Percentiles rank a stretch among this genome's conserved stretches.
phyloP scores from a whole-genome alignment of 2,888 invertebrate genomes.

The Acanthococcus lagerstroemiae region DNA sequence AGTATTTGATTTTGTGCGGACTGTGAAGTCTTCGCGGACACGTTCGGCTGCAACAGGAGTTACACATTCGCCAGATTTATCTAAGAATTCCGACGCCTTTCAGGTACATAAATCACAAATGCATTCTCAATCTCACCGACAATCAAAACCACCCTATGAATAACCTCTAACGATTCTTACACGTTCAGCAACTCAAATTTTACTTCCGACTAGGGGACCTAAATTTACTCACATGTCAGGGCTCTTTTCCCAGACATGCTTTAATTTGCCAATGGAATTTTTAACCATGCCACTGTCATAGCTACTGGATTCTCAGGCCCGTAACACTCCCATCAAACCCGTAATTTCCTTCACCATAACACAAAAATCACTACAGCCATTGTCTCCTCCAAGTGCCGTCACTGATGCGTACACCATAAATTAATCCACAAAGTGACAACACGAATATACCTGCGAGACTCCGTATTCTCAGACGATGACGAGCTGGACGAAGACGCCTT shows the following conservation, averaged over 20 bases:
- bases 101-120: no score
- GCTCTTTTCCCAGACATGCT: no score
- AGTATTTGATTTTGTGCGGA: slow-evolving; percentile 5
- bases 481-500: slow-evolving; percentile 3
- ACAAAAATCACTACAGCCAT: background rate
- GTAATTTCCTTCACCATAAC: no score
- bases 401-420: background rate
- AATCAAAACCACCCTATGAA: background rate
- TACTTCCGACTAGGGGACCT: no score
- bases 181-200: no score
- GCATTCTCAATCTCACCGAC: background rate
- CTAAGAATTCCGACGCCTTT: no score
- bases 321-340: no score
- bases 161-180: background rate
- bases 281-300: no score
- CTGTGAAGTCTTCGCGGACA: background rate
- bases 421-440: background rate
- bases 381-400: background rate
- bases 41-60: background rate
- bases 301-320: no score
- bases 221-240: no score
- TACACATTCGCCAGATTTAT: no score
- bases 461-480: slow-evolving; percentile 13
- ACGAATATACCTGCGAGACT: slow-evolving; percentile 2
- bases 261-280: no score